These are phyloP conservation scores for Zosterops japonicus DNA, from an alignment of 2,113 vertebrate species.

Conservation along the genomic window DNA sequence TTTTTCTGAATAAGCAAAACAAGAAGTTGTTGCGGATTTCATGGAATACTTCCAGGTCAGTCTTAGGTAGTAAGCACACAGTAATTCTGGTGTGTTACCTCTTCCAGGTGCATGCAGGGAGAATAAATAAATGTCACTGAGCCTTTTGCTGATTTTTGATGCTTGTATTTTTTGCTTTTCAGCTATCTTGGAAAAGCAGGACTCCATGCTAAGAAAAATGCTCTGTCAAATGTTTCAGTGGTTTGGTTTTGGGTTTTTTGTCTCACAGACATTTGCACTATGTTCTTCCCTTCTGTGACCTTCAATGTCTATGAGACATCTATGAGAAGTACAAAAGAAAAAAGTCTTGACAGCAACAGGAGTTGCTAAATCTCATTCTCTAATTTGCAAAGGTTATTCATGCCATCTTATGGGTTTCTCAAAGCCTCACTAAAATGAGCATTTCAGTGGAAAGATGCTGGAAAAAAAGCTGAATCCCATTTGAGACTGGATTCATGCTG, in stretches of 20 bases:
- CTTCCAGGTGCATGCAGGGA: not conserved
- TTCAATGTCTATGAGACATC: not conserved
- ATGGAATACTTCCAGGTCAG: not conserved
- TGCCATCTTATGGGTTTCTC: not conserved
- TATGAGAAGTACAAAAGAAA: not conserved
- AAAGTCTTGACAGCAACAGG: not conserved
- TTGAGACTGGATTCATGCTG: not conserved
- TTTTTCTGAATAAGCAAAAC: not conserved
- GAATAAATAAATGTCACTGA: not conserved
- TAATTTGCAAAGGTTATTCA: not conserved
- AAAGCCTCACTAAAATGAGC: not conserved
- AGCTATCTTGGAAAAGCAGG: not conserved
- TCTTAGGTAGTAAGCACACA: not conserved
- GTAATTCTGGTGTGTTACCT: not conserved
- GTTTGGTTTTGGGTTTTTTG: no score
- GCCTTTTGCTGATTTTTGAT: not conserved
- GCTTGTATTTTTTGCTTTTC: not conserved
- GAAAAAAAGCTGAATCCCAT: not conserved
- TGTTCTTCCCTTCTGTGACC: not conserved
- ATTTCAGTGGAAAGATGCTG: not conserved
- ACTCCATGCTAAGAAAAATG: not conserved
- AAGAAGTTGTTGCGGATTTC: not conserved
- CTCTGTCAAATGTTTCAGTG: not conserved
- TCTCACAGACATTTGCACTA: not conserved
- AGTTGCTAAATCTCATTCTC: not conserved